phyloP scores from a whole-genome alignment of 2,888 invertebrate genomes.

The Eilema griseolum region DNA sequence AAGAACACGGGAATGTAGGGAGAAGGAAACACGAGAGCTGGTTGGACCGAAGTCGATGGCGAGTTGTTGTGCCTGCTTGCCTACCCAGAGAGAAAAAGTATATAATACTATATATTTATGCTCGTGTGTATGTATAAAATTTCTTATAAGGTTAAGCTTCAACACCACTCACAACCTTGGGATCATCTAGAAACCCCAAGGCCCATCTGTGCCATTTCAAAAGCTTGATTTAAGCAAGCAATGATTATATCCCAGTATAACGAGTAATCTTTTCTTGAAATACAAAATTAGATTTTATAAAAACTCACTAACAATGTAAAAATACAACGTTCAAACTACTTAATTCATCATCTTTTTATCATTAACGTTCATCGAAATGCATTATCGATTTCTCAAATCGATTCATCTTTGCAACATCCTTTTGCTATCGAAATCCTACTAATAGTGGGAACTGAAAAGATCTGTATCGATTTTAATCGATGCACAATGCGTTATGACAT shows the following conservation, averaged over 20 bases:
- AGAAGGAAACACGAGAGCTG: too few relatives aligned
- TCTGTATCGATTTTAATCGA: conserved; percentile 32
- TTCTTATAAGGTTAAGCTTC: background rate
- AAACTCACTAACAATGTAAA: conserved; percentile 1
- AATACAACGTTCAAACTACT: conserved; percentile 11
- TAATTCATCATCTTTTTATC: conserved; percentile 21
- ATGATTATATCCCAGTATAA: background rate
- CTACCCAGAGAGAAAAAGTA: too few relatives aligned
- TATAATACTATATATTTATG: too few relatives aligned
- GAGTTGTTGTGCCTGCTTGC: too few relatives aligned
- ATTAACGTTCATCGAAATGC: conserved; percentile 25
- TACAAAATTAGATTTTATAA: background rate
- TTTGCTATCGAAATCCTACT: conserved; percentile 17
- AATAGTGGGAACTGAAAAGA: conserved; percentile 25
- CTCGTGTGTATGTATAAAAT: background rate
- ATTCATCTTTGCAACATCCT: conserved; percentile 34
- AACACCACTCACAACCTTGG: background rate
- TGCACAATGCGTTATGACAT: conserved; percentile 33
- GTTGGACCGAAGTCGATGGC: too few relatives aligned
- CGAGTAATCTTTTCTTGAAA: background rate
- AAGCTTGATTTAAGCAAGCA: background rate
- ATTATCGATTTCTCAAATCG: conserved; percentile 39
- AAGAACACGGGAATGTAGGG: too few relatives aligned
- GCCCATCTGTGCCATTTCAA: background rate
- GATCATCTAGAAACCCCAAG: background rate